Evolutionary conservation across 2,113 vertebrate genomes (phyloP).

Genomic region (Ovis canadensis): DNA sequence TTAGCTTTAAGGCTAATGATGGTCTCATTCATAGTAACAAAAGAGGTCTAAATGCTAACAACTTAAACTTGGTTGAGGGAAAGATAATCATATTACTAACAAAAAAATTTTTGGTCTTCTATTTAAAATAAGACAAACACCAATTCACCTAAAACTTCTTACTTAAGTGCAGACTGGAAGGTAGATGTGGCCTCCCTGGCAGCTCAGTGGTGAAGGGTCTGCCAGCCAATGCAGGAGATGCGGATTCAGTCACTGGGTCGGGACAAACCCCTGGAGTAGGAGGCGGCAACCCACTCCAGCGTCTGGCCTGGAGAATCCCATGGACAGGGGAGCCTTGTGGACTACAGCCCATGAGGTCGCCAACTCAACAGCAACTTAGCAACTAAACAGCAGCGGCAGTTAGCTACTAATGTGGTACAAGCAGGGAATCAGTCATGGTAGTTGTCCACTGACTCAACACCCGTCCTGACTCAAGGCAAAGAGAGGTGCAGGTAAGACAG

Average conservation of each 20-base stretch:
- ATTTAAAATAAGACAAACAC: background rate
- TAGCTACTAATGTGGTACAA: background rate
- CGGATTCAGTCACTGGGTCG: fast-evolving
- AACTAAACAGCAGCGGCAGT: background rate
- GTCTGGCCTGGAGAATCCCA: background rate
- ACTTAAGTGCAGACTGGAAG: background rate
- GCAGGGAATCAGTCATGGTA: background rate
- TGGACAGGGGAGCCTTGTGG: background rate
- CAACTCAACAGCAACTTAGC: background rate
- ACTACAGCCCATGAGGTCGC: background rate
- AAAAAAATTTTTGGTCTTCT: background rate
- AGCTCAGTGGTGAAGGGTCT: background rate
- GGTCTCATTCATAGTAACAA: background rate
- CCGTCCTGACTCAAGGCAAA: background rate
- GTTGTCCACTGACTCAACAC: background rate
- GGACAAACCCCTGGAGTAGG: background rate
- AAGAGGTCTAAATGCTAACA: slow-evolving; percentile 10
- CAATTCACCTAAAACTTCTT: background rate
- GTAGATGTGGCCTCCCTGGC: background rate
- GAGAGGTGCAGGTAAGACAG: background rate
- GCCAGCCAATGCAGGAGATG: background rate
- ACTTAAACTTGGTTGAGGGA: background rate
- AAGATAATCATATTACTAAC: background rate
- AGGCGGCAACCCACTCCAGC: background rate
- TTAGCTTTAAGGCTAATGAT: background rate